Conservation (phyloP, 1,140 invertebrate species). For the Liolophura sinensis region DNA sequence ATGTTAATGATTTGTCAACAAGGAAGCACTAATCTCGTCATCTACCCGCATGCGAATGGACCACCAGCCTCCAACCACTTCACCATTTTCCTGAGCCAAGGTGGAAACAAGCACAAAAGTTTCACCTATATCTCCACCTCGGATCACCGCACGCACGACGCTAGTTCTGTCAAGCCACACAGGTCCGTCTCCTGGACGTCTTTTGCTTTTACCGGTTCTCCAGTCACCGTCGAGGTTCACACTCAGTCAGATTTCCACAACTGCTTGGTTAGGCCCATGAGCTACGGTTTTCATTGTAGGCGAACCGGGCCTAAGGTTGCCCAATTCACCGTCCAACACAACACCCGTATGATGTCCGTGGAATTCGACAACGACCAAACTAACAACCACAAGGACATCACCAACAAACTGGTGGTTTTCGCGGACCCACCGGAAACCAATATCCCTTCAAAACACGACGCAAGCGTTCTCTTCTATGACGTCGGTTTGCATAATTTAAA, state of each 20-base stretch:
- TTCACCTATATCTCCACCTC: constrained; percentile 7
- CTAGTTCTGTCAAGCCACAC: not conserved
- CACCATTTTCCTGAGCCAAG: constrained; percentile 1
- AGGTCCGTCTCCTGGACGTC: constrained; percentile 14
- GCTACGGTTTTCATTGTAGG: constrained; percentile 2
- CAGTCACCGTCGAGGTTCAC: constrained; percentile 1
- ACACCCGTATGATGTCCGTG: constrained; percentile 11
- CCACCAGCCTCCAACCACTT: constrained; percentile 7
- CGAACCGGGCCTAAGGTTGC: constrained; percentile 10
- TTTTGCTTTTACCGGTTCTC: constrained; percentile 7
- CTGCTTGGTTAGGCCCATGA: constrained; percentile 8
- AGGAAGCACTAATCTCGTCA: not conserved
- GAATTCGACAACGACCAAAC: constrained; percentile 21
- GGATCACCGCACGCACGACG: not conserved
- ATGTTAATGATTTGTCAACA: not conserved
- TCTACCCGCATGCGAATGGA: constrained; percentile 3
- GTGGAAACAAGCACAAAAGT: not conserved
- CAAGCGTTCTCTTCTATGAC: constrained; percentile 10
- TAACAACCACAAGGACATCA: constrained; percentile 6
- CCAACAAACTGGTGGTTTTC: constrained; percentile 13
- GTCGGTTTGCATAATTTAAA: constrained; percentile 4
- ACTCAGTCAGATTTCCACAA: constrained; percentile 6
- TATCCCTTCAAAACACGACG: constrained; percentile 1
- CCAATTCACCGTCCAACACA: constrained; percentile 4
- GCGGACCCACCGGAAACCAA: constrained; percentile 11